Percentiles rank a stretch among this genome's conserved stretches.
Conservation (phyloP, 2,113 vertebrate genomes). For the Microtus richardsoni region DNA sequence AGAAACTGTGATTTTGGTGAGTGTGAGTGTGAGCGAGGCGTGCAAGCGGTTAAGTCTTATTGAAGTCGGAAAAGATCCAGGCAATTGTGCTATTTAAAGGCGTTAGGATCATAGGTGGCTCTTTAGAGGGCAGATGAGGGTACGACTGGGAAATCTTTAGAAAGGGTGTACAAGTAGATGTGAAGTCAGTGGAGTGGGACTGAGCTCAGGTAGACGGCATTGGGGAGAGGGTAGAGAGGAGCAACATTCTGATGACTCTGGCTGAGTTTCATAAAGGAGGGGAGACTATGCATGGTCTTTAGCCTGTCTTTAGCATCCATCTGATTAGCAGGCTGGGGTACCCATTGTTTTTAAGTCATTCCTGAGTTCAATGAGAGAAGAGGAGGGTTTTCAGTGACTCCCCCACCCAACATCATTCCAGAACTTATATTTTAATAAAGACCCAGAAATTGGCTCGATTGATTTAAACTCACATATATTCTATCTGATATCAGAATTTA, state of each 20-base stretch:
- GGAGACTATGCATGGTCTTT: not conserved
- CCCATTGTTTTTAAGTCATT: not conserved
- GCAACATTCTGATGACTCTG: not conserved
- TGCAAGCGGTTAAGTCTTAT: not conserved
- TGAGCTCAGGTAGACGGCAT: not conserved
- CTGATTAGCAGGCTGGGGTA: not conserved
- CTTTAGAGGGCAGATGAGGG: not conserved
- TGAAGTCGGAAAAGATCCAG: not conserved
- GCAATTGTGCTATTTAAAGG: not conserved
- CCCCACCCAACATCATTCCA: not conserved
- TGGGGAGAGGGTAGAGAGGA: not conserved
- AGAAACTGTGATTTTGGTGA: not conserved
- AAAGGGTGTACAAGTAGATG: not conserved
- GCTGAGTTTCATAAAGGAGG: not conserved
- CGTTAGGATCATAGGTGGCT: not conserved
- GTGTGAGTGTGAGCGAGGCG: not conserved
- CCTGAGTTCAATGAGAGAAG: not conserved
- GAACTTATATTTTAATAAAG: constrained; percentile 30
- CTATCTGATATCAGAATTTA: not conserved
- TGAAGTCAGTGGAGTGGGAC: not conserved
- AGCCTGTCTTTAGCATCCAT: not conserved
- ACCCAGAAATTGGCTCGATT: not conserved
- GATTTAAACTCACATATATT: not conserved
- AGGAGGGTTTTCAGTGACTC: not conserved
- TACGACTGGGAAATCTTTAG: not conserved